phyloP scores from a whole-genome alignment of 1,140 invertebrate species.

The Caenorhabditis briggsae region DNA sequence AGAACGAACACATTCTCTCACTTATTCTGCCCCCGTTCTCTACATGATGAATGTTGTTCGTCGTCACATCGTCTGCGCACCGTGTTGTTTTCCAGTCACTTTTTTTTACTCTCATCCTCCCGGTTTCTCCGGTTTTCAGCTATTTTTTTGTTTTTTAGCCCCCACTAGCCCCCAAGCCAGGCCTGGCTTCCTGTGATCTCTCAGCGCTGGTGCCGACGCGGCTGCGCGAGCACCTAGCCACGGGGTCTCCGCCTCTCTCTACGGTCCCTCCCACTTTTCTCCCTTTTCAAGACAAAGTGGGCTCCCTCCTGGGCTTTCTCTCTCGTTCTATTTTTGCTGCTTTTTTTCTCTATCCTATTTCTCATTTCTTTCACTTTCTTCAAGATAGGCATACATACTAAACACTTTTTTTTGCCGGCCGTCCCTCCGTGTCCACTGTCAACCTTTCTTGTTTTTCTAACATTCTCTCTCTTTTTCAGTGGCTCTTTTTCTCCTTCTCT shows the following conservation, averaged over 20 bases:
- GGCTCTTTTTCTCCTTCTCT: neutral
- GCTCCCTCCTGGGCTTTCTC: neutral
- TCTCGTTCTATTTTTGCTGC: neutral
- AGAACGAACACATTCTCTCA: neutral
- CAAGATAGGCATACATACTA: constrained; percentile 53
- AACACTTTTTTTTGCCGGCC: constrained; percentile 37
- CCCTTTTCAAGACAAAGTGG: constrained; percentile 24
- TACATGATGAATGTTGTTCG: constrained; percentile 38
- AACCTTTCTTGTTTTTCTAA: constrained; percentile 13
- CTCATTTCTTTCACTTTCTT: constrained; percentile 45
- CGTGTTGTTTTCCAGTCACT: neutral
- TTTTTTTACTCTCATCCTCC: neutral
- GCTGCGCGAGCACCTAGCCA: constrained; percentile 12
- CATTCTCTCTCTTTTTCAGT: neutral
- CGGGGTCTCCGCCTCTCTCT: constrained; percentile 9
- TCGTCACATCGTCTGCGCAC: constrained; percentile 47
- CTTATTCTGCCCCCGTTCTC: neutral
- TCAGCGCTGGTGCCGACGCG: neutral
- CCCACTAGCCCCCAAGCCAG: neutral
- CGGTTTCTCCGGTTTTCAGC: neutral
- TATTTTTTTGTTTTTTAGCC: constrained; percentile 47
- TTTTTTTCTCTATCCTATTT: constrained; percentile 34
- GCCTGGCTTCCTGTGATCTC: constrained; percentile 4
- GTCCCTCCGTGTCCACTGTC: constrained; percentile 12
- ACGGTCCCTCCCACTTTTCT: constrained; percentile 21